Base-by-base conservation (phyloP, 1,140 invertebrate species). In the Octopus bimaculoides region DNA sequence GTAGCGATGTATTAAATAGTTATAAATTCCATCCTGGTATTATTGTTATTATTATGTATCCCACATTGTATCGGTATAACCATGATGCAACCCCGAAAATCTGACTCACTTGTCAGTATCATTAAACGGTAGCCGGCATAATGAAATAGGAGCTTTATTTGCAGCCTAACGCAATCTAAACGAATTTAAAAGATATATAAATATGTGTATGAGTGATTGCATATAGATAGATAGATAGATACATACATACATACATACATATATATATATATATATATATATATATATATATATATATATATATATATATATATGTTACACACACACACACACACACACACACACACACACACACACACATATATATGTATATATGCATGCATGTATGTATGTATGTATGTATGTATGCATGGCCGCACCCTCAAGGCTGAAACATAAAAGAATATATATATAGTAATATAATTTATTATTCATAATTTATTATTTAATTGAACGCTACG, bases 191-290 rank as follows among this genome's bases (percentile, higher is more conserved):
- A 41, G 12, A 77, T 14, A 12, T 14, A 54, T 71, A 80, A n/a
- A 52, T 26, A 54, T 41, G 8, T 71, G 52, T 71, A 0, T 53
- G 17, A 53, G 10, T 53, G 17, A 52, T 55, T 54, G 12, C 0
- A 26, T 52, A 1, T 41, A 56, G 5, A 26, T 54, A 74, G 53
- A 80, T 20, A 54, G 56, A 77, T 54, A 54, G 41, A 71, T 41
- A 52, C 66, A 77, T 55, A 20, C 54, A 78, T 53, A 71, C 55
- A 79, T 73, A 81, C 3, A 79, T 52, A 81, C 12, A 81, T 52
- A 77, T 1, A 79, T n/a, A 69, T 54, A 79, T 66, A 79, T 17
- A 66, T 76, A 80, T 41, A 71, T 54, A 78, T 20, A 74, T 69
- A 77, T 20, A 80, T 79, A 20, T 54, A 66, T 79, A 75, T 41